phyloP scores from a whole-genome alignment of 2,797 vertebrate genomes.

The Enteromius afrohamiltoni region DNA sequence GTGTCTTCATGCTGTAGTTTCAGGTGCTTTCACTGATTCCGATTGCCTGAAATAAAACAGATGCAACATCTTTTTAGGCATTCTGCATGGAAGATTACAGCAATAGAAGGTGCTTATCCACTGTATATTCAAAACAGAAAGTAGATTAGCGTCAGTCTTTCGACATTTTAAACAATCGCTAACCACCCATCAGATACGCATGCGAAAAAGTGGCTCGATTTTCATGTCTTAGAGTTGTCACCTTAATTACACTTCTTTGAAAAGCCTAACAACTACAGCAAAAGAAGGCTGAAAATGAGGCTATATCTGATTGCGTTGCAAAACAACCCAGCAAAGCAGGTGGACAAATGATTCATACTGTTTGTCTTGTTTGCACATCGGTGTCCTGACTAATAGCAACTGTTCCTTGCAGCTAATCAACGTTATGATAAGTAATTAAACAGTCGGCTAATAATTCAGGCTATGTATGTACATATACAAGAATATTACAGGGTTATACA shows the following conservation, averaged over 20 bases:
- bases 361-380: constrained; percentile 11
- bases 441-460: background rate
- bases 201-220: constrained; percentile 20
- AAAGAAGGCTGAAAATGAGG: constrained; percentile 12
- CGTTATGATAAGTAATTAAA: background rate
- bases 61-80: constrained; percentile 9
- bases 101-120: constrained; percentile 41
- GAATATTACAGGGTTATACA: background rate
- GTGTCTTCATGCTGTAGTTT: background rate
- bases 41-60: constrained; percentile 14
- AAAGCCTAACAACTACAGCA: constrained; percentile 9
- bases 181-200: constrained; percentile 3
- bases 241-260: constrained; percentile 25
- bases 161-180: constrained; percentile 28
- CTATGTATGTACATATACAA: background rate
- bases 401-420: constrained; percentile 6
- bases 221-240: constrained; percentile 26
- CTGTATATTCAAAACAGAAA: constrained; percentile 22
- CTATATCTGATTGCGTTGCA: constrained; percentile 13
- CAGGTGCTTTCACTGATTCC: background rate
- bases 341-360: constrained; percentile 30
- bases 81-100: constrained; percentile 33
- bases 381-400: constrained; percentile 30
- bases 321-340: constrained; percentile 26
- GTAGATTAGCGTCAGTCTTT: constrained; percentile 43